Conservation (phyloP, 2,113 vertebrate species). For the Dendropsophus ebraccatus region DNA sequence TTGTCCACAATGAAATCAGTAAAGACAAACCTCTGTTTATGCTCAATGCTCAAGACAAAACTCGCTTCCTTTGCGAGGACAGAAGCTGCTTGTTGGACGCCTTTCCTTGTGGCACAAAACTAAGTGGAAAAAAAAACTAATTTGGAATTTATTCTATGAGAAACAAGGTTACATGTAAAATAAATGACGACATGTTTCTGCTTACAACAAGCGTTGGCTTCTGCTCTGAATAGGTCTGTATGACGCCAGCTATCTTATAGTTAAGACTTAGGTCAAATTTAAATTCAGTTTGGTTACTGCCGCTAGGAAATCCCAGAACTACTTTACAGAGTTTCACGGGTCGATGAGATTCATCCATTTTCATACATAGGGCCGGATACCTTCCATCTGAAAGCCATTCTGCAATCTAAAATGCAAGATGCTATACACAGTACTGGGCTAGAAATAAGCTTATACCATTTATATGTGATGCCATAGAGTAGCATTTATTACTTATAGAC, state of each 20-base stretch:
- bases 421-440: background rate
- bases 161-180: slow-evolving; percentile 52
- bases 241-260: slow-evolving; percentile 91
- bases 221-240: slow-evolving; percentile 92
- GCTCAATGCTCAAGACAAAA: slow-evolving; percentile 86
- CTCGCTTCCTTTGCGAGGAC: slow-evolving; percentile 90
- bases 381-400: slow-evolving; percentile 90
- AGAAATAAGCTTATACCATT: background rate
- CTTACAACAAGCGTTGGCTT: slow-evolving; percentile 93
- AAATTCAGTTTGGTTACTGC: slow-evolving; percentile 88
- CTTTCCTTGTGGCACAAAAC: slow-evolving; percentile 98
- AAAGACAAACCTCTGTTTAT: slow-evolving; percentile 85
- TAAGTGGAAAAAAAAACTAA: slow-evolving; percentile 68
- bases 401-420: slow-evolving; percentile 78
- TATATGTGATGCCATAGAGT: too few species aligned
- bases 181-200: background rate
- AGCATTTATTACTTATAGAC: too few species aligned
- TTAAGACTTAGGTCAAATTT: slow-evolving; percentile 95
- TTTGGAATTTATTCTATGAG: background rate
- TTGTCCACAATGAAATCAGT: background rate
- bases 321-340: slow-evolving; percentile 94
- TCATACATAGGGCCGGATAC: slow-evolving; percentile 83
- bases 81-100: slow-evolving; percentile 90
- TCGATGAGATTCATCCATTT: slow-evolving; percentile 91
- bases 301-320: slow-evolving; percentile 91